A percentile compares a stretch with the other conserved stretches of the same genome.
These are phyloP conservation scores for Lepidocolaptes lacrymiger DNA, from an alignment of 2,797 vertebrate genomes.

Conservation along the genomic window DNA sequence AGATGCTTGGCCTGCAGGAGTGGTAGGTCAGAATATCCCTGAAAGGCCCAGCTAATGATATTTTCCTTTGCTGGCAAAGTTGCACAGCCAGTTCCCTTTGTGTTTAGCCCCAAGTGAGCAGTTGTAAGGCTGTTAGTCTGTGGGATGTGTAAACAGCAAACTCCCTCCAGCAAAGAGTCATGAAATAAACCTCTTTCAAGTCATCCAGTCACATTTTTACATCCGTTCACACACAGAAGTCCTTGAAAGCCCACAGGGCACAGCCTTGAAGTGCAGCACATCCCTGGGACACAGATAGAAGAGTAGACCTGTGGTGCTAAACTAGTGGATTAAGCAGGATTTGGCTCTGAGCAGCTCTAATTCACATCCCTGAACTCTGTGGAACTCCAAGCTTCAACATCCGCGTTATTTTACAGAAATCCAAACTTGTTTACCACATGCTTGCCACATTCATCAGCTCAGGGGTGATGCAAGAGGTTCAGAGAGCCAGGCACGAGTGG, in stretches of 20 bases:
- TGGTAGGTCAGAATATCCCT: neutral
- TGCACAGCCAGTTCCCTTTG: neutral
- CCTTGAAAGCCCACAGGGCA: neutral
- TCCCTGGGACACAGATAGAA: neutral
- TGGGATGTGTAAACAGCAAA: neutral
- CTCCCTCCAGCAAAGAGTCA: neutral
- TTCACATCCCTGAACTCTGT: neutral
- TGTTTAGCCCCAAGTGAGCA: neutral
- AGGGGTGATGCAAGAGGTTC: constrained; percentile 40
- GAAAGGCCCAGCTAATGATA: neutral
- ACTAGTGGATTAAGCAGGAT: neutral
- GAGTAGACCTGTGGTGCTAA: neutral
- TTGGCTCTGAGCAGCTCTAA: neutral
- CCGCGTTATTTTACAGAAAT: constrained; percentile 7
- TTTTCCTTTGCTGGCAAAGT: neutral
- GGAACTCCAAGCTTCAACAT: neutral
- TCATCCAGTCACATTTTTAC: rapidly evolving
- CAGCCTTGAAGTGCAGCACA: neutral
- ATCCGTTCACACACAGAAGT: neutral
- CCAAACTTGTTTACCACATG: neutral
- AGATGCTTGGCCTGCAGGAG: neutral
- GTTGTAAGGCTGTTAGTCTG: neutral
- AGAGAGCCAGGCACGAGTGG: neutral
- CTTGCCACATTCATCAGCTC: constrained; percentile 9
- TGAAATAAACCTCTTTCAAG: neutral